Conservation (phyloP, 2,888 invertebrate genomes). For the Dolomedes plantarius region DNA sequence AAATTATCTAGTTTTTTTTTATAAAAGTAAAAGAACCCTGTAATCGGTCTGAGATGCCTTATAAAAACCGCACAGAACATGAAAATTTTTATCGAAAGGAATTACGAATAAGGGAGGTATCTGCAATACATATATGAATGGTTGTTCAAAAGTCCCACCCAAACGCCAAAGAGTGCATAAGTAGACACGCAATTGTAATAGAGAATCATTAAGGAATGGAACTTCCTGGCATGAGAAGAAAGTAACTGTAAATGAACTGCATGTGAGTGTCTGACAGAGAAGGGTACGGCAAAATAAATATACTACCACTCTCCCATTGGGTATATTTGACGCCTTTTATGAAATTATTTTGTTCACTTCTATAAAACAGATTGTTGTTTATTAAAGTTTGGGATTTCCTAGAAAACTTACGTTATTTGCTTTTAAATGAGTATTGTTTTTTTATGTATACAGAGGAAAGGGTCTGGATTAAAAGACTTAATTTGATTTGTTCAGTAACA, state of each 20-base stretch:
- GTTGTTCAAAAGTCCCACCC: not conserved
- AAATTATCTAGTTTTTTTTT: not conserved
- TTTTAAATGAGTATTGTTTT: no score
- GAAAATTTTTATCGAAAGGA: not conserved
- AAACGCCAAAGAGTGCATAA: not conserved
- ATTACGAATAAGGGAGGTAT: not conserved
- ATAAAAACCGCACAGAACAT: not conserved
- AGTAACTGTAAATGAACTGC: not conserved
- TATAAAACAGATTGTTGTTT: no score
- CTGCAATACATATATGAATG: not conserved
- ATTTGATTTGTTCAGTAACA: no score
- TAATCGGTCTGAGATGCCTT: not conserved
- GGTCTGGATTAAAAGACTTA: no score
- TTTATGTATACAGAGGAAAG: no score
- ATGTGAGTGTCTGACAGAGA: not conserved
- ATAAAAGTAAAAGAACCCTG: not conserved
- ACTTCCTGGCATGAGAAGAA: not conserved
- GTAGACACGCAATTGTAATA: constrained; percentile 1
- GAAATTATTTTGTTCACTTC: not conserved
- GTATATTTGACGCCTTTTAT: not conserved
- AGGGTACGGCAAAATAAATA: not conserved
- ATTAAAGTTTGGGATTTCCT: no score
- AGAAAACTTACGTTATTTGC: no score
- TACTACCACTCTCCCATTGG: not conserved
- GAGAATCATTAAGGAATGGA: not conserved